Conservation (phyloP, 2,888 invertebrate species). For the Lagria hirta region DNA sequence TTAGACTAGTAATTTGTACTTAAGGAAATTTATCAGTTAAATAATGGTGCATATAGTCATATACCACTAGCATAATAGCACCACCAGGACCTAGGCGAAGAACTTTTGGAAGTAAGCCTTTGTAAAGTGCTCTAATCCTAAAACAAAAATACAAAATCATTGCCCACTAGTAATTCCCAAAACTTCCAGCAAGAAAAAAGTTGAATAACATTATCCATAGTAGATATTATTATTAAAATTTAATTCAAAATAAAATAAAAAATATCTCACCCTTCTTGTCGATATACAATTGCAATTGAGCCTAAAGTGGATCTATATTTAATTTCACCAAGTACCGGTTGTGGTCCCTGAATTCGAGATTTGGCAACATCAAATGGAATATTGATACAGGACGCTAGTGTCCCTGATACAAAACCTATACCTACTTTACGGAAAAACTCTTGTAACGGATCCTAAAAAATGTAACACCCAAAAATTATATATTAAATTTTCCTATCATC, state of each 20-base stretch:
- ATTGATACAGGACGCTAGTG: slow-evolving; percentile 82
- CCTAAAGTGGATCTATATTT: slow-evolving; percentile 79
- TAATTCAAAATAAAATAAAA: slow-evolving; percentile 6
- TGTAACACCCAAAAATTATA: too few relatives aligned
- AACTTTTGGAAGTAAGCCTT: slow-evolving; percentile 89
- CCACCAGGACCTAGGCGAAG: slow-evolving; percentile 91
- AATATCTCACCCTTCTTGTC: slow-evolving; percentile 79
- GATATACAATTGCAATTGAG: slow-evolving; percentile 73
- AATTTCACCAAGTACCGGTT: slow-evolving; percentile 69
- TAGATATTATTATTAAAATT: slow-evolving; percentile 5
- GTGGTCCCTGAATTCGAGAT: slow-evolving; percentile 92
- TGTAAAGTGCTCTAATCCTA: slow-evolving; percentile 85
- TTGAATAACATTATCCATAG: slow-evolving; percentile 6
- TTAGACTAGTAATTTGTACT: slow-evolving; percentile 1
- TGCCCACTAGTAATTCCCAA: too few relatives aligned
- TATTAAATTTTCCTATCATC: too few relatives aligned
- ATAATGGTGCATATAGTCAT: slow-evolving; percentile 81
- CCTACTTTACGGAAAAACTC: slow-evolving; percentile 76
- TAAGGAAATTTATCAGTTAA: slow-evolving; percentile 59
- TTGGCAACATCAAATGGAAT: slow-evolving; percentile 97
- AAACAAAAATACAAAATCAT: slow-evolving; percentile 43
- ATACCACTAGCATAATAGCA: slow-evolving; percentile 92
- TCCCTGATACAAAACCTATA: slow-evolving; percentile 86
- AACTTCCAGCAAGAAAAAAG: too few relatives aligned
- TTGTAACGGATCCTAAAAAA: slow-evolving; percentile 63